phyloP scores from a whole-genome alignment of 2,797 vertebrate species.

The Enteromius radiatus region DNA sequence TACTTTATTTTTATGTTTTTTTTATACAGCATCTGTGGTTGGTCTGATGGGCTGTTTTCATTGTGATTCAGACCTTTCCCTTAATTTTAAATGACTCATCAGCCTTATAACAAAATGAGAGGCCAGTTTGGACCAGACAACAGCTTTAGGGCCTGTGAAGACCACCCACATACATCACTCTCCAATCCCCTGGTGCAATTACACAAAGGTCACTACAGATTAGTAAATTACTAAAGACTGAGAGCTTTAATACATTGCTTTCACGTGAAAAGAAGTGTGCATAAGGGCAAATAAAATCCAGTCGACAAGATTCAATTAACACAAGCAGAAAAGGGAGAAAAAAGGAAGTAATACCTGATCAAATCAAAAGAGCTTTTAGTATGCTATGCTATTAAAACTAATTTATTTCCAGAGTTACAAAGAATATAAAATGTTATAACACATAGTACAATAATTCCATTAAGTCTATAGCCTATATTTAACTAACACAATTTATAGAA shows the following conservation, averaged over 20 bases:
- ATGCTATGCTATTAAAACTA: background rate
- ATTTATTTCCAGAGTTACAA: background rate
- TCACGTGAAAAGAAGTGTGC: background rate
- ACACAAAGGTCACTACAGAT: constrained; percentile 35
- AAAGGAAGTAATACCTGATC: background rate
- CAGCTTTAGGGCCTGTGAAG: constrained; percentile 24
- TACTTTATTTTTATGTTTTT: background rate
- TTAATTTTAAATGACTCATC: constrained; percentile 29
- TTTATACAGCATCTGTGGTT: background rate
- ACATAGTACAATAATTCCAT: background rate
- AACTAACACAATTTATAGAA: background rate
- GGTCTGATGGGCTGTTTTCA: background rate
- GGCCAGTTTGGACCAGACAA: constrained; percentile 11
- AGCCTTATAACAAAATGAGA: background rate
- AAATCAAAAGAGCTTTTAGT: background rate
- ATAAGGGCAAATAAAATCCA: background rate
- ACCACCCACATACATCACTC: constrained; percentile 25
- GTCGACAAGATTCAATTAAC: background rate
- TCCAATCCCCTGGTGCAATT: background rate
- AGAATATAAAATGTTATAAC: background rate
- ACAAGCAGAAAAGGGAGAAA: background rate
- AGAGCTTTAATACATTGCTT: constrained; percentile 5
- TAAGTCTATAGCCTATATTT: background rate
- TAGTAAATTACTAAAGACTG: constrained; percentile 7
- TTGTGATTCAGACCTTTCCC: constrained; percentile 2